A percentile compares a stretch with the other conserved stretches of the same genome.
Evolutionary conservation across 2,888 invertebrate genomes (phyloP).

Genomic region (Agelastica alni): DNA sequence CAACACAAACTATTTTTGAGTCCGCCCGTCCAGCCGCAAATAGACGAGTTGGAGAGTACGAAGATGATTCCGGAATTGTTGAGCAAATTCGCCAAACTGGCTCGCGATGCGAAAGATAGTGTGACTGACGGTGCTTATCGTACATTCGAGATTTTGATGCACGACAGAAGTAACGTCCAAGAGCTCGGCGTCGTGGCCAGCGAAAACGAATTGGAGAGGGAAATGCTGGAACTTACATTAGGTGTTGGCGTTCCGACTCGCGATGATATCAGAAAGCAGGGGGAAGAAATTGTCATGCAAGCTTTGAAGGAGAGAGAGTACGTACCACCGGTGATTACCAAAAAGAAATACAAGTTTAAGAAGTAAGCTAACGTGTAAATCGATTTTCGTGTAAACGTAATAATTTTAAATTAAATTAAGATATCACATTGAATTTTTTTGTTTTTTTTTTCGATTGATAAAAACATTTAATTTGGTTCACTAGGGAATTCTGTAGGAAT

Average conservation of each 20-base stretch:
- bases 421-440: too few species aligned
- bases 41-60: conserved; percentile 43
- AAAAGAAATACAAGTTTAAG: conserved; percentile 28
- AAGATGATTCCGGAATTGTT: conserved; percentile 43
- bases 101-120: conserved; percentile 32
- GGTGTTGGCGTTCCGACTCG: conserved; percentile 43
- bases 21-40: conserved; percentile 28
- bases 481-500: too few species aligned
- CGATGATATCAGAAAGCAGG: conserved; percentile 48
- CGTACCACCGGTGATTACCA: conserved; percentile 25
- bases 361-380: too few species aligned
- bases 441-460: too few species aligned
- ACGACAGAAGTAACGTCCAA: conserved; percentile 35
- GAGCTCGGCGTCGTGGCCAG: conserved; percentile 34
- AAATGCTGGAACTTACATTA: conserved; percentile 39
- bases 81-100: conserved; percentile 37
- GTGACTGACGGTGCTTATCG: conserved; percentile 37
- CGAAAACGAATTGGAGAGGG: conserved; percentile 44
- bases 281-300: conserved; percentile 45
- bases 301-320: conserved; percentile 41
- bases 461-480: too few species aligned
- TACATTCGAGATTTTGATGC: conserved; percentile 43
- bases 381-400: too few species aligned
- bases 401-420: too few species aligned
- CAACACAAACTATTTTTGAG: too few species aligned